phyloP scores from a whole-genome alignment of 2,113 vertebrate genomes.

The human (Homo sapiens) region GRCh38 chrX:17112501-17113000 shows the following conservation, averaged over 20 bases:
- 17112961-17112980: too few species aligned
- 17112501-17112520: slow-evolving; percentile 3
- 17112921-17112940: too few species aligned
- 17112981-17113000: too few species aligned
- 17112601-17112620: not conserved
- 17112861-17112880: too few species aligned
- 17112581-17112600: slow-evolving; percentile 10
- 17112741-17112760: not conserved
- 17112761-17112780: not conserved
- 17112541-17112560: slow-evolving; percentile 17
- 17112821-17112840: too few species aligned
- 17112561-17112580: not conserved
- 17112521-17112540: not conserved
- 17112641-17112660: not conserved
- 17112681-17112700: not conserved
- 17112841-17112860: too few species aligned
- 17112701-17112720: not conserved
- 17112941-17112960: too few species aligned
- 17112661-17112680: not conserved
- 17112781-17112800: not conserved
- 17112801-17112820: not conserved
- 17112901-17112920: too few species aligned
- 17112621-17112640: not conserved
- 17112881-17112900: too few species aligned
- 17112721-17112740: slow-evolving; percentile 3